Percentiles rank a stretch among this genome's conserved stretches.
Evolutionary conservation across 2,113 vertebrate species (phyloP).

Genomic region (Hypomesus transpacificus): DNA sequence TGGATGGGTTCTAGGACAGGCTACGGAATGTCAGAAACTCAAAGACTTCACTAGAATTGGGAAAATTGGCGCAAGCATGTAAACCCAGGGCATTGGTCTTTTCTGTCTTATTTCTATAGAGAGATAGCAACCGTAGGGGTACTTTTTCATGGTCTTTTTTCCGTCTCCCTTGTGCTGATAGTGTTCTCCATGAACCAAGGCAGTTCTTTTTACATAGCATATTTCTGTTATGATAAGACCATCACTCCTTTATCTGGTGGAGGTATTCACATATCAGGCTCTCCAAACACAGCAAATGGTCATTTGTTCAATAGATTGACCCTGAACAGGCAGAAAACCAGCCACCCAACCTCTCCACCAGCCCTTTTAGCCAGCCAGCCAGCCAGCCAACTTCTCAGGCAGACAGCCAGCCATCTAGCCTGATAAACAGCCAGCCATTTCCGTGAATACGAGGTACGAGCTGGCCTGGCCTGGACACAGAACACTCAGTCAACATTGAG

Average conservation of each 20-base stretch:
- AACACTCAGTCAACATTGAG: constrained; percentile 44
- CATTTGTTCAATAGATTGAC: not conserved
- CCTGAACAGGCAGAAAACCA: not conserved
- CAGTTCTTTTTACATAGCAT: constrained; percentile 12
- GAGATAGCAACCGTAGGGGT: not conserved
- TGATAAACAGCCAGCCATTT: constrained; percentile 15
- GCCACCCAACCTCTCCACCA: not conserved
- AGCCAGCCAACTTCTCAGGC: too few relatives aligned
- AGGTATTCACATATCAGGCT: constrained; percentile 18
- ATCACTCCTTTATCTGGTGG: not conserved
- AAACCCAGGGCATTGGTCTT: not conserved
- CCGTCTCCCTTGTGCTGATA: not conserved
- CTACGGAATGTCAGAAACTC: not conserved
- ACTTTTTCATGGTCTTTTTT: not conserved
- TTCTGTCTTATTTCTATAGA: not conserved
- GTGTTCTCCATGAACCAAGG: not conserved
- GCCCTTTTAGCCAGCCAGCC: too few relatives aligned
- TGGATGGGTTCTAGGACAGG: not conserved
- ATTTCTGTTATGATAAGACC: constrained; percentile 11
- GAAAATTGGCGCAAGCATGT: not conserved
- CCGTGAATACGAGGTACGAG: constrained; percentile 15
- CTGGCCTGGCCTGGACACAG: constrained; percentile 18
- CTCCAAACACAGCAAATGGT: constrained; percentile 22
- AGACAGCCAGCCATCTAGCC: too few relatives aligned
- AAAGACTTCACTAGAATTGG: constrained; percentile 2